phyloP scores from a whole-genome alignment of 2,113 vertebrate species.

The Poecile atricapillus region DNA sequence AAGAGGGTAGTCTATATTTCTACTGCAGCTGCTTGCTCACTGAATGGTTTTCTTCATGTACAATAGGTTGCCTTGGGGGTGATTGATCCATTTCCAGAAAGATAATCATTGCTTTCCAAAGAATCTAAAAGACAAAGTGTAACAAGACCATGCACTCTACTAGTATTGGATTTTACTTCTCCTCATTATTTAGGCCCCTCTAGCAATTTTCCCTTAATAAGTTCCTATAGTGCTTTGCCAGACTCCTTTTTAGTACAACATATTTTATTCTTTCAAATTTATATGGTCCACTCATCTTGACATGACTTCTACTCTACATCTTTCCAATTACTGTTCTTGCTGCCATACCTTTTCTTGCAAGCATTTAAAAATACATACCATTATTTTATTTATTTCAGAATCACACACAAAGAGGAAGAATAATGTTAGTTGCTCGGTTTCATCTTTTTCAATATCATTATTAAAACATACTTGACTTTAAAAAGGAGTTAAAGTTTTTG shows the following conservation, averaged over 20 bases:
- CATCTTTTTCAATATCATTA: neutral
- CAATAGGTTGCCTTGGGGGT: conserved; percentile 41
- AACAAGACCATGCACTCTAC: conserved; percentile 21
- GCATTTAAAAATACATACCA: neutral
- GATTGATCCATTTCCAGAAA: conserved; percentile 55
- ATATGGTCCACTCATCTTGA: neutral
- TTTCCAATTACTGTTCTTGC: conserved; percentile 1
- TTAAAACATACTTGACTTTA: neutral
- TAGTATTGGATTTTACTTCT: conserved; percentile 50
- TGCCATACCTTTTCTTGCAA: neutral
- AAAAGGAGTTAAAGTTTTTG: neutral
- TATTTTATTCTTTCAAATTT: conserved; percentile 18
- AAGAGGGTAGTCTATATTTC: conserved; percentile 39
- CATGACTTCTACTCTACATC: neutral
- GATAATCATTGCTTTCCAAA: conserved; percentile 54
- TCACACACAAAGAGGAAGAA: neutral
- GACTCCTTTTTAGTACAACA: neutral
- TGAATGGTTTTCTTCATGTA: conserved; percentile 19
- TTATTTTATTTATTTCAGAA: conserved; percentile 23
- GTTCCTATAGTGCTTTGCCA: neutral
- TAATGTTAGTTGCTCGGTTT: neutral
- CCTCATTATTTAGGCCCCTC: conserved; percentile 65
- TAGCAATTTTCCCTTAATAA: conserved; percentile 57
- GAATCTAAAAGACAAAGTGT: conserved; percentile 55
- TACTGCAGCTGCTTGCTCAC: neutral